These are phyloP conservation scores for Morelia viridis DNA, from an alignment of 2,797 vertebrate species.

Conservation along the genomic window DNA sequence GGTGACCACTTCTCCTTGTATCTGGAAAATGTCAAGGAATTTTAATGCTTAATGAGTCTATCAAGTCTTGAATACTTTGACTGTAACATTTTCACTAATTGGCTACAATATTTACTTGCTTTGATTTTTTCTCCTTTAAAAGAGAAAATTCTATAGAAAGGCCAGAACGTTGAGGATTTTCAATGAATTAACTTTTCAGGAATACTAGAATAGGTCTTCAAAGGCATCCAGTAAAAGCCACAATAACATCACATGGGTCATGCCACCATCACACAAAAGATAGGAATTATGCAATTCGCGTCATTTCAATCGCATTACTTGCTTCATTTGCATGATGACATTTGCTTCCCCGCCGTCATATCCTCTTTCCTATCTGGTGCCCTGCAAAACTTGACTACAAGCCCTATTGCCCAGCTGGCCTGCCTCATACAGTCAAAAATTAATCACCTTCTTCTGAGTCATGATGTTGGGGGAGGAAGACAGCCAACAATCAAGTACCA, in stretches of 20 bases:
- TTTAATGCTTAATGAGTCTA: conserved; percentile 82
- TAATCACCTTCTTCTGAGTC: not conserved
- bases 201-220: not conserved
- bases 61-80: conserved; percentile 71
- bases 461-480: not conserved
- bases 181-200: conserved; percentile 17
- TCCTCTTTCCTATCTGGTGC: not conserved
- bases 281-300: not conserved
- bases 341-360: not conserved
- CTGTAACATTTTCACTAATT: conserved; percentile 85
- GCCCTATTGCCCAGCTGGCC: not conserved
- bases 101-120: conserved; percentile 70
- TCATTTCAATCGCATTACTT: not conserved
- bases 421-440: not conserved
- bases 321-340: not conserved
- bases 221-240: not conserved
- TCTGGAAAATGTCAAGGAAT: conserved; percentile 79
- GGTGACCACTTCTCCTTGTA: conserved; percentile 65
- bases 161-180: conserved; percentile 48
- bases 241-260: not conserved
- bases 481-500: not conserved
- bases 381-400: not conserved
- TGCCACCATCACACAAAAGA: not conserved
- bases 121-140: conserved; percentile 37
- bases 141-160: conserved; percentile 19